A percentile compares a stretch with the other conserved stretches of the same genome.
These are phyloP conservation scores for Bufotes viridis DNA, from an alignment of 2,797 vertebrate genomes.

Conservation along the genomic window DNA sequence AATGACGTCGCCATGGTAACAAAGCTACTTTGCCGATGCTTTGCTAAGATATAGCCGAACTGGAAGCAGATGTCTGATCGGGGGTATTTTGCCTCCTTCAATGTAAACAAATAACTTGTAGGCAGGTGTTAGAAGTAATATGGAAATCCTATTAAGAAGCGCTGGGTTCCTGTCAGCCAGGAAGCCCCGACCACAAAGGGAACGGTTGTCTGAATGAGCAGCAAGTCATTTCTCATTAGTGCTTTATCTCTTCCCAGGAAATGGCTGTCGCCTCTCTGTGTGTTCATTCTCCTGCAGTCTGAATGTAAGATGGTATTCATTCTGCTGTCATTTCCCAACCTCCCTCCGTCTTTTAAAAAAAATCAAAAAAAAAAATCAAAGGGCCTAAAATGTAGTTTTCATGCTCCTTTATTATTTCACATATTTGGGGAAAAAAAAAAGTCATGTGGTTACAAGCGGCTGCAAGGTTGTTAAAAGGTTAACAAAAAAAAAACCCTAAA, in stretches of 20 bases:
- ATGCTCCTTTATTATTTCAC: conserved; percentile 19
- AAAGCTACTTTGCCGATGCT: conserved; percentile 83
- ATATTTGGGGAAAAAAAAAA: not conserved
- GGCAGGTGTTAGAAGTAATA: conserved; percentile 87
- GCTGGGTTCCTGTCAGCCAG: conserved; percentile 79
- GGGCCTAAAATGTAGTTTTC: not conserved
- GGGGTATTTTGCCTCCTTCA: conserved; percentile 80
- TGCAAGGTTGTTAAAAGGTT: not conserved
- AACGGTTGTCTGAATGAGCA: conserved; percentile 77
- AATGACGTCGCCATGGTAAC: conserved; percentile 82
- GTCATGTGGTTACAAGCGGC: conserved; percentile 56
- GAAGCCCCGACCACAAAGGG: conserved; percentile 79
- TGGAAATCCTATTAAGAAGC: conserved; percentile 85
- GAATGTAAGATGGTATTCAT: conserved; percentile 72
- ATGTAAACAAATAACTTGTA: conserved; percentile 88
- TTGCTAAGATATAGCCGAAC: conserved; percentile 82
- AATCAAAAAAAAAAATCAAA: conserved; percentile 5
- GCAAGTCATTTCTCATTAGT: conserved; percentile 81
- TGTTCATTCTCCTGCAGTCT: conserved; percentile 76
- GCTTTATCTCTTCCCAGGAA: conserved; percentile 83
- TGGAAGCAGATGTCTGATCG: conserved; percentile 85
- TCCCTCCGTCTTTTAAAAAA: not conserved
- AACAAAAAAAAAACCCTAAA: not conserved
- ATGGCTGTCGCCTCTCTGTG: conserved; percentile 76
- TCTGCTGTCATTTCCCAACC: conserved; percentile 19